Conservation (phyloP, 2,797 vertebrate genomes). For the Acrossocheilus fasciatus region DNA sequence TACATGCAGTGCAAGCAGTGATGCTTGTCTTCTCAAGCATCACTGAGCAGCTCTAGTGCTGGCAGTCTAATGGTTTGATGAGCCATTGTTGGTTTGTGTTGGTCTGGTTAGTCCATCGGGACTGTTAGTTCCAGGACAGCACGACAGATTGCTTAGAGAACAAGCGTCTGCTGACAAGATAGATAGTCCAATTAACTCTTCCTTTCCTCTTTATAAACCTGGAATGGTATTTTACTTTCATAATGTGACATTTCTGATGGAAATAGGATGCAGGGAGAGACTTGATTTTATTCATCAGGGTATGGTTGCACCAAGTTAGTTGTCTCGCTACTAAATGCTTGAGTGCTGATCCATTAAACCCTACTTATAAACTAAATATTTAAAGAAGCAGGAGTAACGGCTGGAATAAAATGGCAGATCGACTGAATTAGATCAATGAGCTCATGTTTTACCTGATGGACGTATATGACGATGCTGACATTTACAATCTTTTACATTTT, state of each 20-base stretch:
- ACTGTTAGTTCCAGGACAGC: constrained; percentile 8
- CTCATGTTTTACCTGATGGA: not conserved
- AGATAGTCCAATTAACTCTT: not conserved
- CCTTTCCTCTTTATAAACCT: not conserved
- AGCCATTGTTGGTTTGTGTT: not conserved
- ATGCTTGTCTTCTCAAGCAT: not conserved
- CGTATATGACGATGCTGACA: not conserved
- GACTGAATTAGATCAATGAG: not conserved
- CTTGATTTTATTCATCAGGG: not conserved
- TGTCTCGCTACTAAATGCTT: not conserved
- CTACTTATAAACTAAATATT: not conserved
- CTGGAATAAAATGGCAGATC: not conserved
- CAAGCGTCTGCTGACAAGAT: not conserved
- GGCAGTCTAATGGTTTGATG: not conserved
- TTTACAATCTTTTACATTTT: not conserved
- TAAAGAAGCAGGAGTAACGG: not conserved
- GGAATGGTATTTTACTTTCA: not conserved
- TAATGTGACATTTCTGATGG: not conserved
- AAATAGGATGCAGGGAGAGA: not conserved
- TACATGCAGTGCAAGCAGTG: not conserved
- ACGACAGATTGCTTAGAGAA: not conserved
- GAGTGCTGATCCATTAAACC: not conserved
- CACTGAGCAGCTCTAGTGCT: not conserved
- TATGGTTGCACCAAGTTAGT: not conserved
- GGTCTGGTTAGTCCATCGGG: constrained; percentile 12